Base-by-base conservation (phyloP, 2,888 invertebrate genomes). In the Aphodius granarius region DNA sequence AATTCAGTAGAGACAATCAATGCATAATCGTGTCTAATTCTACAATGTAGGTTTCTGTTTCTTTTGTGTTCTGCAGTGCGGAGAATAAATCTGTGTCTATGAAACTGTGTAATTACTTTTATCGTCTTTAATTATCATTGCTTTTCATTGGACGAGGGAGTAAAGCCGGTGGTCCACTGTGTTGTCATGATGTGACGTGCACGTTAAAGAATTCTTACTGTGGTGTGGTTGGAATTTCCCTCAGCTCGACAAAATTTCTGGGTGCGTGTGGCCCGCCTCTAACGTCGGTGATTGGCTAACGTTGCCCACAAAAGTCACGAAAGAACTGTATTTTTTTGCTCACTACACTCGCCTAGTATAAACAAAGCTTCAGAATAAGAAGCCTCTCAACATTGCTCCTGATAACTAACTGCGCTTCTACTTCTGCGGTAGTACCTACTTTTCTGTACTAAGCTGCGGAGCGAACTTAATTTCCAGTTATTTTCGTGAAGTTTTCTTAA, bases 401-500 rank as follows among this genome's bases (percentile, higher is more conserved):
- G 23, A 6, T 23, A 6, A 6, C 23, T 15, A 15, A 15, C n/a
- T n/a, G 66, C 18, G 66, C 21, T 66, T 21, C 22, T 21, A 20
- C 68, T 1, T 68, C 68, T 20, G 68, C 18, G 68, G 21, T 68
- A 21, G 20, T 68, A 68, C n/a, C n/a, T n/a, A n/a, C n/a, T n/a
- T n/a, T n/a, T n/a, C n/a, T n/a, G 21, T 68, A 68, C 20, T 43
- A 9, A 9, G 2, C 43, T 13, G 43, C 68, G 21, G 68, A 68
- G 22, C 21, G 22, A 68, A 68, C 21, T 68, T 68, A 68, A 68
- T 68, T 68, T 68, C 68, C 22, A 20, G 68, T 68, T 68, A 68
- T 22, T 21, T 43, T 22, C 68, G 21, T 9, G 21, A 68, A 68
- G 68, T 68, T 68, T 68, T 68, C 21, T 20, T 68, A 68, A 68